Evolutionary conservation across 2,888 invertebrate genomes (phyloP).

Genomic region (Leptinotarsa tumamoca): DNA sequence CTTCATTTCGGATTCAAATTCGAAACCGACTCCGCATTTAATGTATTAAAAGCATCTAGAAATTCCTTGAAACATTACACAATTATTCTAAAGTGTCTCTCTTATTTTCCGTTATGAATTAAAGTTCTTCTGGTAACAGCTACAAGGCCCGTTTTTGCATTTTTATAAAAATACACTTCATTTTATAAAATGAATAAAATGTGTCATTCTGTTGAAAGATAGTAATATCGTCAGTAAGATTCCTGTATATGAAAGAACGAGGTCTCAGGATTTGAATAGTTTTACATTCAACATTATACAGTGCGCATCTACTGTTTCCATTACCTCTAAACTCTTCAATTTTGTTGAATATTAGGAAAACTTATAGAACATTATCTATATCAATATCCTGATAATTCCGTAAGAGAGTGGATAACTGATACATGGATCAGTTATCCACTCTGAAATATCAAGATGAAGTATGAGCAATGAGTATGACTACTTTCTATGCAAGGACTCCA

Average conservation of each 20-base stretch:
- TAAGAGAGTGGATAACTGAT: too few relatives aligned
- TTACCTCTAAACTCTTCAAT: too few relatives aligned
- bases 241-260: neutral
- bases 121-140: constrained; percentile 2
- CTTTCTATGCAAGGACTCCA: too few relatives aligned
- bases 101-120: constrained; percentile 9
- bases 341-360: too few relatives aligned
- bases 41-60: neutral
- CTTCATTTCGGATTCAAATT: neutral
- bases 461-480: too few relatives aligned
- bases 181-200: neutral
- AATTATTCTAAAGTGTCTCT: constrained; percentile 7
- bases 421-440: too few relatives aligned
- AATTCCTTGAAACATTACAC: constrained; percentile 6
- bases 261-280: neutral
- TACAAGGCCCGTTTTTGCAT: neutral
- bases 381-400: too few relatives aligned
- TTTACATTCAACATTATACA: neutral
- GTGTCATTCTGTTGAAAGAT: neutral
- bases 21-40: constrained; percentile 2
- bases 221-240: neutral
- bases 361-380: too few relatives aligned
- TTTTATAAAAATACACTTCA: neutral
- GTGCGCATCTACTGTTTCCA: too few relatives aligned
- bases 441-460: too few relatives aligned